Evolutionary conservation across 2,888 invertebrate genomes (phyloP).

Genomic region (Ptilodon capucinus): DNA sequence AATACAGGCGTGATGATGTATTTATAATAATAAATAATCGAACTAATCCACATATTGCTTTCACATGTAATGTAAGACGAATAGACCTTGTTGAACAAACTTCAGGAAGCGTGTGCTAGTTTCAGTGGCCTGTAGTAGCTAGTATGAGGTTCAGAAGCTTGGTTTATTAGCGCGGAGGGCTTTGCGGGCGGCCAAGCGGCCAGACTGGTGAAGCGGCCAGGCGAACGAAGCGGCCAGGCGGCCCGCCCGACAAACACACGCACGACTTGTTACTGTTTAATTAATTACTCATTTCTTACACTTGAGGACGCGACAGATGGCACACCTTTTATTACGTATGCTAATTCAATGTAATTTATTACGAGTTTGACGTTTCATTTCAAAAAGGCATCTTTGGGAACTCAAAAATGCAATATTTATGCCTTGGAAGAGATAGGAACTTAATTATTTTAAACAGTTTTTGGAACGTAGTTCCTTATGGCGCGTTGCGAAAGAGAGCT

Average conservation of each 20-base stretch:
- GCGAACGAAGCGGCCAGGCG: not conserved
- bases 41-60: no score
- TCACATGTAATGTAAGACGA: no score
- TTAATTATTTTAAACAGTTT: no score
- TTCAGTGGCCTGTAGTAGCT: not conserved
- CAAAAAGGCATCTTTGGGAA: no score
- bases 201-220: slow-evolving; percentile 17
- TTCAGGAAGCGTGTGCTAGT: not conserved
- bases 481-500: no score
- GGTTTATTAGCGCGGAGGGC: slow-evolving; percentile 24
- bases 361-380: no score
- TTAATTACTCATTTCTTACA: slow-evolving; percentile 33
- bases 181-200: slow-evolving; percentile 20
- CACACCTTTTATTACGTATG: not conserved
- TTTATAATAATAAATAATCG: no score
- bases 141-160: not conserved
- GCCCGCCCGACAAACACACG: slow-evolving; percentile 21
- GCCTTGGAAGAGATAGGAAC: no score
- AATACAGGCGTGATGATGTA: no score
- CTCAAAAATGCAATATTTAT: no score
- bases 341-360: no score
- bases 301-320: not conserved
- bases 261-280: slow-evolving; percentile 37
- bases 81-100: not conserved
- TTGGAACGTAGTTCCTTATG: no score